Base-by-base conservation (phyloP, 1,140 invertebrate genomes). In the Bombus terrestris region DNA sequence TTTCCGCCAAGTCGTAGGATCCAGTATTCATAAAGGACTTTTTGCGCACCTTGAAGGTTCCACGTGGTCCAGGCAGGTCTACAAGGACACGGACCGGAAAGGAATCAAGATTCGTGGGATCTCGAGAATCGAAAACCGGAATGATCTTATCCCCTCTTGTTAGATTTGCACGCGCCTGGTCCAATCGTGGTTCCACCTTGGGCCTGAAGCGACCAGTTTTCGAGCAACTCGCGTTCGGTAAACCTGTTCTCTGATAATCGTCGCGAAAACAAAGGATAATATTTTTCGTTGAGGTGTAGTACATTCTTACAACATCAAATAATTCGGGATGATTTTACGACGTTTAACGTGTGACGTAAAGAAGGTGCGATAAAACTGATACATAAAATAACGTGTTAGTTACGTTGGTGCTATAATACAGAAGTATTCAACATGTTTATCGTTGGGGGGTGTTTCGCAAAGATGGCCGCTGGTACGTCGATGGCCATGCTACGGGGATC, bases 111-210 rank as follows among this genome's bases (percentile, higher is more conserved):
- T 75, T 57, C 85, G 80, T 86, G 72, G 80, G 81, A 83, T 86
- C 72, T 18, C 41, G 81, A 62, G 66, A 57, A 73, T 79, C 82
- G 75, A 84, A 76, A 85, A 87, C 86, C 75, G 82, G 86, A 85
- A 87, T 87, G 41, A 84, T 80, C 43, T 73, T 76, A 85, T 76
- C 82, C 86, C 86, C 86, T 79, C 86, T 80, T n/a, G 74, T 84
- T 86, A 79, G 41, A 87, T 87, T 84, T 53, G 75, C 74, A 66
- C 75, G 76, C 47, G 81, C 80, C 43, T 25, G 81, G 35, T 53
- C 75, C 69, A 62, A 84, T 78, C 43, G 41, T 75, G 41, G 22
- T 79, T 43, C 75, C 66, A 78, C n/a, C 57, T 83, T 83, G 35
- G 47, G 39, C 32, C 66, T 32, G 32, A 47, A 59, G 85, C 81